A percentile compares a stretch with the other conserved stretches of the same genome.
Conservation (phyloP, 2,797 vertebrate species). For the Apogon hyalosoma region DNA sequence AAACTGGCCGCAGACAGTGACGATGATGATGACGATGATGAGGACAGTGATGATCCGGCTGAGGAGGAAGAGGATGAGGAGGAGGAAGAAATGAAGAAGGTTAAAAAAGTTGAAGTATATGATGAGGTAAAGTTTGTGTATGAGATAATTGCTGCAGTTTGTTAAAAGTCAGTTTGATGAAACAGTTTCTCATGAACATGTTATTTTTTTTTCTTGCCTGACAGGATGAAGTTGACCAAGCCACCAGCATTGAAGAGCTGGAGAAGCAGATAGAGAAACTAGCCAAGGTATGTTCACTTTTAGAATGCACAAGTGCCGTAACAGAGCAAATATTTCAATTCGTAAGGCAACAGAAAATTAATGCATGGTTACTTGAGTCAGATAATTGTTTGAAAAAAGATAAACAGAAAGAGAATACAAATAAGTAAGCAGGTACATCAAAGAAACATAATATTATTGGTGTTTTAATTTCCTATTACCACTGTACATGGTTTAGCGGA, state of each 20-base stretch:
- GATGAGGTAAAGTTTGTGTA: constrained; percentile 86
- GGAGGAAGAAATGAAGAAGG: constrained; percentile 94
- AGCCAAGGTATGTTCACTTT: constrained; percentile 87
- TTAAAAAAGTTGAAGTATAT: constrained; percentile 91
- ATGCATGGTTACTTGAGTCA: constrained; percentile 26
- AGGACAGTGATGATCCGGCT: constrained; percentile 94
- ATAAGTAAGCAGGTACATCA: constrained; percentile 30
- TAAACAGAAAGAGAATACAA: constrained; percentile 14
- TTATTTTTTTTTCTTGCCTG: constrained; percentile 26
- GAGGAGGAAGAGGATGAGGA: constrained; percentile 98
- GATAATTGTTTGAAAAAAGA: constrained; percentile 17
- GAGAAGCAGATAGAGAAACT: constrained; percentile 99
- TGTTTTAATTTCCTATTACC: background rate
- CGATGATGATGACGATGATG: constrained; percentile 93
- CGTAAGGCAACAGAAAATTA: constrained; percentile 26
- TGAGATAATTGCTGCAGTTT: background rate
- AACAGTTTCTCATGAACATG: constrained; percentile 8
- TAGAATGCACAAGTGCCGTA: constrained; percentile 18
- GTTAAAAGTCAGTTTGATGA: background rate
- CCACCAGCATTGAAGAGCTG: constrained; percentile 95
- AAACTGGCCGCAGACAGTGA: constrained; percentile 93
- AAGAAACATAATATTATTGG: constrained; percentile 9
- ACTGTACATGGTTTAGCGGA: background rate
- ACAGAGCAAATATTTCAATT: constrained; percentile 15
- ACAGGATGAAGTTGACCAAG: constrained; percentile 96